Percentiles rank a stretch among this genome's conserved stretches.
Evolutionary conservation across 2,797 vertebrate species (phyloP).

Genomic region (Leuciscus waleckii): DNA sequence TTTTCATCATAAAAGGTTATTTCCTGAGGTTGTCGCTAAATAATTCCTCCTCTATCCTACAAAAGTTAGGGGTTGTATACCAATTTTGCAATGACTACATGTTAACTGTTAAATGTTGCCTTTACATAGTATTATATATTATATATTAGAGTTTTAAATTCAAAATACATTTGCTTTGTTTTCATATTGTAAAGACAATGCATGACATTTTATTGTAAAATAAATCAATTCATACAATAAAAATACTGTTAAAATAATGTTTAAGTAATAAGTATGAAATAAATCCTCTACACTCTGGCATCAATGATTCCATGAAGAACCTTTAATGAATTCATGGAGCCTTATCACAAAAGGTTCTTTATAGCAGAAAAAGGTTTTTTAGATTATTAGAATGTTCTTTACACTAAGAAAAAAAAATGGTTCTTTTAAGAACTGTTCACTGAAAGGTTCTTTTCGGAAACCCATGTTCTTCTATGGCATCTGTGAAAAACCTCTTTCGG

Average conservation of each 20-base stretch:
- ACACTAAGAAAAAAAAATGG: not conserved
- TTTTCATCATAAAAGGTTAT: no score
- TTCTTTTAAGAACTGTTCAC: not conserved
- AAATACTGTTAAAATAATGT: not conserved
- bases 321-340: not conserved
- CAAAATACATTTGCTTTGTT: not conserved
- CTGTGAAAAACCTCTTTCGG: not conserved
- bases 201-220: not conserved
- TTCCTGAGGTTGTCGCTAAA: not conserved
- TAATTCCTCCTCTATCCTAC: not conserved
- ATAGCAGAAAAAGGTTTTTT: not conserved
- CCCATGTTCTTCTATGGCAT: not conserved
- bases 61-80: not conserved
- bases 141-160: not conserved
- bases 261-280: not conserved
- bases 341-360: not conserved
- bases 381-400: not conserved
- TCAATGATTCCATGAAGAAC: not conserved
- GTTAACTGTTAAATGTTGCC: not conserved
- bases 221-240: not conserved
- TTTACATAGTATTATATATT: not conserved
- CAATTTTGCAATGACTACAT: not conserved
- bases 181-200: not conserved
- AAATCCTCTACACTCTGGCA: conserved; percentile 1
- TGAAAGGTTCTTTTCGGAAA: not conserved